Evolutionary conservation across 1,140 invertebrate species (phyloP).

Genomic region (Hyles euphorbiae): DNA sequence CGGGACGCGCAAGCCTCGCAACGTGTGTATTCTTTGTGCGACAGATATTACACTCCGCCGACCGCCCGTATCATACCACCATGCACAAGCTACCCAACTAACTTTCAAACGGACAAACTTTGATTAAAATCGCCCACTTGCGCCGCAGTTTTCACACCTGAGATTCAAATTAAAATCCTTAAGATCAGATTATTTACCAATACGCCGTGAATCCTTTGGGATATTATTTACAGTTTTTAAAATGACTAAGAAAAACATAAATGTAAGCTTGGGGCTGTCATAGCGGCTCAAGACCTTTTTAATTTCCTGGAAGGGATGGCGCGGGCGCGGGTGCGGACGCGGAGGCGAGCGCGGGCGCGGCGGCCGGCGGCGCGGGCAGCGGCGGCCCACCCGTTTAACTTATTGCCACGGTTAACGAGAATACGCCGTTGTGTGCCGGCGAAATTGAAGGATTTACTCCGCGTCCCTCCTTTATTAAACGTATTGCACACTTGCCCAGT

Average conservation of each 20-base stretch:
- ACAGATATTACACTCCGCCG: slow-evolving; percentile 51
- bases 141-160: slow-evolving; percentile 14
- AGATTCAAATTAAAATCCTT: no score
- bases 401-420: slow-evolving; percentile 74
- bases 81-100: slow-evolving; percentile 34
- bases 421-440: slow-evolving; percentile 71
- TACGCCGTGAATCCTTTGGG: no score
- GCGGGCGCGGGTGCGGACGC: slow-evolving; percentile 30
- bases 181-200: no score
- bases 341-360: slow-evolving; percentile 20
- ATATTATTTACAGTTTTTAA: neutral
- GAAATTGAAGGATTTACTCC: slow-evolving; percentile 73
- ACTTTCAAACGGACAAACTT: slow-evolving; percentile 54
- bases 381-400: slow-evolving; percentile 65
- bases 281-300: slow-evolving; percentile 61
- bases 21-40: slow-evolving; percentile 66
- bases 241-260: slow-evolving; percentile 1
- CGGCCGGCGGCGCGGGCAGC: slow-evolving; percentile 22
- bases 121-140: slow-evolving; percentile 53
- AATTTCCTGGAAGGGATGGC: slow-evolving; percentile 53
- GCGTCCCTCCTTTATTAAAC: slow-evolving; percentile 74
- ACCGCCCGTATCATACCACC: slow-evolving; percentile 40
- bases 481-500: slow-evolving; percentile 57
- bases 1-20: slow-evolving; percentile 29
- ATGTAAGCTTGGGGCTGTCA: neutral